phyloP scores from a whole-genome alignment of 2,797 vertebrate species.

The Mallotus villosus region DNA sequence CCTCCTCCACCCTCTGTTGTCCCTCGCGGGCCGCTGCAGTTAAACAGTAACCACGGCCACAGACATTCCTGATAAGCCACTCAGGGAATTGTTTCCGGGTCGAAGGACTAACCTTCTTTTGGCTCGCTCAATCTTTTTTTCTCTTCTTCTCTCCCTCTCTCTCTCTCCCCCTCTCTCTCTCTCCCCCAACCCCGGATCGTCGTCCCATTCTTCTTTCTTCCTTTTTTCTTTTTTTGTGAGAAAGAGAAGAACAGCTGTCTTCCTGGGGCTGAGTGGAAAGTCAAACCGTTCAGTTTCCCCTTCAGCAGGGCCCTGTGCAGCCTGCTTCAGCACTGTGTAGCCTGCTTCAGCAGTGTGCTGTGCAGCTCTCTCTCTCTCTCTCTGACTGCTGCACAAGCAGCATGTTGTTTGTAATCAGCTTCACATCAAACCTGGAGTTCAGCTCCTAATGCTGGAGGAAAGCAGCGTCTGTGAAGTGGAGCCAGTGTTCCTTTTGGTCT shows the following conservation, averaged over 20 bases:
- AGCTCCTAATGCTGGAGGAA: constrained; percentile 10
- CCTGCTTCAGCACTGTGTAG: too few species aligned
- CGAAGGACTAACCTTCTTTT: constrained; percentile 48
- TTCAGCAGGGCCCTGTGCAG: background rate
- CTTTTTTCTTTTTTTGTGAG: constrained; percentile 14
- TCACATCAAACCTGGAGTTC: constrained; percentile 27
- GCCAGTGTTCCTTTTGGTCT: constrained; percentile 33
- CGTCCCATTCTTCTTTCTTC: background rate
- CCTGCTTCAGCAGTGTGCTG: background rate
- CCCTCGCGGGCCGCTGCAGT: constrained; percentile 57
- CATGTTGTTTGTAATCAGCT: constrained; percentile 23
- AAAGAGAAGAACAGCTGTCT: constrained; percentile 69
- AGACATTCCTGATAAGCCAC: constrained; percentile 72
- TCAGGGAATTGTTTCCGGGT: constrained; percentile 80
- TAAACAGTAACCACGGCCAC: constrained; percentile 69
- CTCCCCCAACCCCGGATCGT: background rate
- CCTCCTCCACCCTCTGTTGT: constrained; percentile 31
- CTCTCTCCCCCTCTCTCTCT: background rate
- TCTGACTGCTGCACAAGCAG: constrained; percentile 3
- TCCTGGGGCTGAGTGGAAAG: constrained; percentile 45
- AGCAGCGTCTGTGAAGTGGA: constrained; percentile 32
- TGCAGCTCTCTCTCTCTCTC: too few species aligned
- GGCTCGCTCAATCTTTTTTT: constrained; percentile 6
- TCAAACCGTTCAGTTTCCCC: constrained; percentile 1
- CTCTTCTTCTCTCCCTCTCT: background rate